Evolutionary conservation across 53 echinoderm and acorn worm species (phyloP).

Genomic region (Antedon mediterranea): DNA sequence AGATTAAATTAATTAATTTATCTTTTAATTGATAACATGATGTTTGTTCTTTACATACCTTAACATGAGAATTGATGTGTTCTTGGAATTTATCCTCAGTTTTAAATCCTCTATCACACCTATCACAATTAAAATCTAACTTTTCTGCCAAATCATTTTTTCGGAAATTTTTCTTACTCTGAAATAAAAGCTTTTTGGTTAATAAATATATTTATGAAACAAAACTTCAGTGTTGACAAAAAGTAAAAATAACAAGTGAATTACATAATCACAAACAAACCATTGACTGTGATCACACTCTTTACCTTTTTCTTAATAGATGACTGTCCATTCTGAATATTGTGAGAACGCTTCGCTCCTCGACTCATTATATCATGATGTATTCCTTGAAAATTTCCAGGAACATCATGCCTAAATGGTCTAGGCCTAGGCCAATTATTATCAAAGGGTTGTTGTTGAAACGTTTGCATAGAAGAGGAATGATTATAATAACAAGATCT

Average conservation of each 20-base stretch:
- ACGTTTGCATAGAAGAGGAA: background rate
- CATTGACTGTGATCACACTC: no score
- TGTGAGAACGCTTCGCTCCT: no score
- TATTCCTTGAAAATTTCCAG: background rate
- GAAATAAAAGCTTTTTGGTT: background rate
- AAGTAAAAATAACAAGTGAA: no score
- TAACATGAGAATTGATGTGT: constrained; percentile 37
- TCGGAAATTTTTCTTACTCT: background rate
- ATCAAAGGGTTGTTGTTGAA: background rate
- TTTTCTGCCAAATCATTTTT: background rate
- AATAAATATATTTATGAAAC: no score
- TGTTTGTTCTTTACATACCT: constrained; percentile 22
- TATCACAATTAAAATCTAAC: constrained; percentile 30
- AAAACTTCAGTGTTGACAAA: no score
- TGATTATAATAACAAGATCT: background rate
- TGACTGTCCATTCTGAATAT: no score
- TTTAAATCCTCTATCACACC: constrained; percentile 58
- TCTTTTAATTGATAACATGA: no score
- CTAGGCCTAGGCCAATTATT: background rate
- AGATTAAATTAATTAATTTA: no score
- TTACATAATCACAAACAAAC: no score
- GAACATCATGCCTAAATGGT: background rate
- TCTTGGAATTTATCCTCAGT: constrained; percentile 25
- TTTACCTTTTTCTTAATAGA: no score
- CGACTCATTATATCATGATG: background rate